Evolutionary conservation across 2,888 invertebrate species (phyloP).

Genomic region (Catonia carolina): DNA sequence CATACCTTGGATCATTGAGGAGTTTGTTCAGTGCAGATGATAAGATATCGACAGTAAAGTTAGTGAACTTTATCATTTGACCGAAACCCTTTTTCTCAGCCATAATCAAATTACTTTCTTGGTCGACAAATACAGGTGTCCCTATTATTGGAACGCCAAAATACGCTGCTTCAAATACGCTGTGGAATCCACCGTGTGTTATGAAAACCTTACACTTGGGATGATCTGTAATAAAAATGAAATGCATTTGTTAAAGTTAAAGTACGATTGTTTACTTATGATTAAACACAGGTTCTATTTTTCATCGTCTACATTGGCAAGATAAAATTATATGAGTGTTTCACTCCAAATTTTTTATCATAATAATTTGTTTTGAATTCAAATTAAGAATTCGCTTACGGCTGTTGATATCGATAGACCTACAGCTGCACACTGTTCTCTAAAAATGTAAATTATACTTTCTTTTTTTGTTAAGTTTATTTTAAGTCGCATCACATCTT

Average conservation of each 20-base stretch:
- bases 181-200: conserved; percentile 31
- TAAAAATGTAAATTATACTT: neutral
- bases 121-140: conserved; percentile 30
- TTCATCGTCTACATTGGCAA: too few relatives aligned
- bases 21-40: conserved; percentile 17
- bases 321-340: too few relatives aligned
- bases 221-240: conserved; percentile 26
- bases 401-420: neutral
- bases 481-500: neutral
- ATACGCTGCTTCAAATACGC: conserved; percentile 28
- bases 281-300: too few relatives aligned
- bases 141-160: conserved; percentile 29
- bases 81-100: conserved; percentile 22
- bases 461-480: neutral
- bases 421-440: neutral
- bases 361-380: neutral
- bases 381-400: neutral
- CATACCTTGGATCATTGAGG: conserved; percentile 17
- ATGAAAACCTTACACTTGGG: conserved; percentile 29
- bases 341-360: too few relatives aligned
- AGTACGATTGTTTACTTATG: neutral
- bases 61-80: conserved; percentile 16
- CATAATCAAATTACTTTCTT: conserved; percentile 25
- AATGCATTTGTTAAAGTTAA: neutral
- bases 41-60: conserved; percentile 6